Evolutionary conservation across 2,113 vertebrate species (phyloP).

Genomic region (Pontoporia blainvillei): DNA sequence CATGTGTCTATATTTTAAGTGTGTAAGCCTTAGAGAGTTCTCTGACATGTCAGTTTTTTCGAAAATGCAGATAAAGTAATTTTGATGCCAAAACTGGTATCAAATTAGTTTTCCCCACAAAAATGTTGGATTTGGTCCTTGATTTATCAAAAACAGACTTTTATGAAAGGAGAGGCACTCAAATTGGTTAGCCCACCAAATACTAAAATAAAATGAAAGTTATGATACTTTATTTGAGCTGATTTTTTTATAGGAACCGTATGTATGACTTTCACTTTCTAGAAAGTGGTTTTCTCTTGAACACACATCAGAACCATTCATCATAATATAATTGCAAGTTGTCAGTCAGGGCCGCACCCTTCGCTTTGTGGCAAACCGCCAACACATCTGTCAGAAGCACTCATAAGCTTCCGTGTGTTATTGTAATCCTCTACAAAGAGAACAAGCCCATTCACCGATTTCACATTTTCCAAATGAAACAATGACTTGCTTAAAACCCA

Average conservation of each 20-base stretch:
- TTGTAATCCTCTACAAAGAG: conserved; percentile 88
- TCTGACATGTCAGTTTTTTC: conserved; percentile 78
- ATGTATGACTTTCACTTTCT: conserved; percentile 86
- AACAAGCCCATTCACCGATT: conserved; percentile 82
- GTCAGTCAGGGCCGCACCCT: conserved; percentile 88
- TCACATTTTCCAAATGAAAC: conserved; percentile 83
- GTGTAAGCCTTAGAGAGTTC: conserved; percentile 64
- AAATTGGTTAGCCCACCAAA: conserved; percentile 77
- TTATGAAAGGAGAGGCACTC: conserved; percentile 69
- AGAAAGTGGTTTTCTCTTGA: conserved; percentile 88
- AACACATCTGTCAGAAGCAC: conserved; percentile 90
- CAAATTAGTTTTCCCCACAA: conserved; percentile 78
- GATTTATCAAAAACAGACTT: conserved; percentile 82
- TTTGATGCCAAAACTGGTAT: conserved; percentile 78
- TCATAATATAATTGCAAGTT: conserved; percentile 85
- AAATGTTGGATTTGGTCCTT: conserved; percentile 77
- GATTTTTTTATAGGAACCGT: conserved; percentile 83
- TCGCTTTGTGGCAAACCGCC: conserved; percentile 84
- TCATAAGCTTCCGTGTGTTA: conserved; percentile 88
- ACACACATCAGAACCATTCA: conserved; percentile 87
- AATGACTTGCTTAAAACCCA: conserved; percentile 78
- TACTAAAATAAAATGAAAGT: conserved; percentile 74
- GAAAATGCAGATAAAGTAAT: conserved; percentile 81
- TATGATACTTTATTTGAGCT: conserved; percentile 77
- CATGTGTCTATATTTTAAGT: conserved; percentile 74